A percentile compares a stretch with the other conserved stretches of the same genome.
Evolutionary conservation across 2,113 vertebrate genomes (phyloP).

Genomic region (Labrus mixtus): DNA sequence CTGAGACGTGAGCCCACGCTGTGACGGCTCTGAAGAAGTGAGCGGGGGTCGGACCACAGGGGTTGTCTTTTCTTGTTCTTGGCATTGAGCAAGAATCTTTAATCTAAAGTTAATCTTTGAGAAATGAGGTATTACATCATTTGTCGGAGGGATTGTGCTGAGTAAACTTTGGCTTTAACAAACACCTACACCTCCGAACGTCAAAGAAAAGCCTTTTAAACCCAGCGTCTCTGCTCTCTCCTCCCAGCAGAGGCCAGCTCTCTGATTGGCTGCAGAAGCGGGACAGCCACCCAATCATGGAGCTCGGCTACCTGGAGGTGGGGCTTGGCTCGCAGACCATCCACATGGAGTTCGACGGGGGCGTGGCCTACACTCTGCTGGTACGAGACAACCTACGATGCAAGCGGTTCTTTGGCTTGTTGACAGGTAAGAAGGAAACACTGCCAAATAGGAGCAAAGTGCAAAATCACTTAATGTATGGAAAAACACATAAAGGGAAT

Average conservation of each 20-base stretch:
- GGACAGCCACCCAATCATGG: slow-evolving; percentile 83
- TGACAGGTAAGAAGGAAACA: slow-evolving; percentile 84
- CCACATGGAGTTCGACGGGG: slow-evolving; percentile 87
- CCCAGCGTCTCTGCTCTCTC: slow-evolving; percentile 5
- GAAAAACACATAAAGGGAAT: slow-evolving; percentile 42
- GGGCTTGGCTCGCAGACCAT: slow-evolving; percentile 90
- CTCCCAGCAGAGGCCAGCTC: slow-evolving; percentile 84
- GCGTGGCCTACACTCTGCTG: slow-evolving; percentile 88
- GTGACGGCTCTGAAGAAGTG: background rate
- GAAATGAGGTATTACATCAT: slow-evolving; percentile 13
- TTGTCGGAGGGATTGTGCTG: background rate
- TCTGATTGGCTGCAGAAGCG: slow-evolving; percentile 89
- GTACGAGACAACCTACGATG: slow-evolving; percentile 87
- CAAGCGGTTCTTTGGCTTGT: slow-evolving; percentile 85
- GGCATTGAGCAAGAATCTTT: slow-evolving; percentile 8
- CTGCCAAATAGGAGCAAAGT: slow-evolving; percentile 19
- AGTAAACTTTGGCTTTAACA: slow-evolving; percentile 24
- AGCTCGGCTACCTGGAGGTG: slow-evolving; percentile 89
- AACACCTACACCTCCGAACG: background rate
- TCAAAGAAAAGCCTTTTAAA: slow-evolving; percentile 16
- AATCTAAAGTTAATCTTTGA: slow-evolving; percentile 1
- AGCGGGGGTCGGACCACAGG: background rate
- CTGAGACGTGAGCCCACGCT: slow-evolving; percentile 7
- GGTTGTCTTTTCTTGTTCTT: background rate
- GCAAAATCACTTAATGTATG: slow-evolving; percentile 39